Evolutionary conservation across 2,113 vertebrate species (phyloP).

Genomic region (Xiphorhynchus elegans): DNA sequence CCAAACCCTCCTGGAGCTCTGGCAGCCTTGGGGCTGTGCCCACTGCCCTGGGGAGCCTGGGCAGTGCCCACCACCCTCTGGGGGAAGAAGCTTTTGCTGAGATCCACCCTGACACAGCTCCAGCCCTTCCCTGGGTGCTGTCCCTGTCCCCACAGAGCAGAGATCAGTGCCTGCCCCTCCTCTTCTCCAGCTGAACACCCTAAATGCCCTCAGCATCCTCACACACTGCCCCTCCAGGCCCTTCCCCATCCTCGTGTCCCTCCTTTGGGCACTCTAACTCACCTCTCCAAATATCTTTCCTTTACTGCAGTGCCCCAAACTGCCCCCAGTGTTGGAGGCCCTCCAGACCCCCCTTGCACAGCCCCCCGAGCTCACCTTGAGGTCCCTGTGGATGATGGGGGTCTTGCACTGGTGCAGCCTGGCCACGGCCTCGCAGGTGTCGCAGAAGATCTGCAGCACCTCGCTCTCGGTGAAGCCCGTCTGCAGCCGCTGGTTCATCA

Average conservation of each 20-base stretch:
- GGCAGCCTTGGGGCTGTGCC: not conserved
- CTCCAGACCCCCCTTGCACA: too few relatives aligned
- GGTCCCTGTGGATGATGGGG: constrained; percentile 93
- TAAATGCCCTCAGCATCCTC: not conserved
- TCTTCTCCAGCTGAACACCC: not conserved
- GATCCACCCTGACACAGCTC: not conserved
- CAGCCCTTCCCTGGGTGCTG: not conserved
- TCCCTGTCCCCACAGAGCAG: not conserved
- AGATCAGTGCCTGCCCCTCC: not conserved
- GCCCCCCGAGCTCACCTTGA: constrained; percentile 82
- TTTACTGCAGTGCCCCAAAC: not conserved
- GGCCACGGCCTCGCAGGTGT: constrained; percentile 93
- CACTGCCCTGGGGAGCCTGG: not conserved
- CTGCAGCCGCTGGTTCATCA: constrained; percentile 96
- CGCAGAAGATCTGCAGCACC: constrained; percentile 95
- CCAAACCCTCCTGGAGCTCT: not conserved
- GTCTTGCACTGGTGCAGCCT: constrained; percentile 94
- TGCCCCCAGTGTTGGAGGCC: not conserved
- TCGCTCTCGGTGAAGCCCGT: constrained; percentile 92
- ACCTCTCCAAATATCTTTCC: not conserved
- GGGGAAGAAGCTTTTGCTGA: not conserved
- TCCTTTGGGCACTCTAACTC: not conserved
- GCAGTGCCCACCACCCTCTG: not conserved
- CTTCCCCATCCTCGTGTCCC: not conserved
- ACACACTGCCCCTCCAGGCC: not conserved